Evolutionary conservation across 1,140 invertebrate species (phyloP), one percentile per base, ranked within the genome.

Genomic region (Tenebrio molitor): DNA sequence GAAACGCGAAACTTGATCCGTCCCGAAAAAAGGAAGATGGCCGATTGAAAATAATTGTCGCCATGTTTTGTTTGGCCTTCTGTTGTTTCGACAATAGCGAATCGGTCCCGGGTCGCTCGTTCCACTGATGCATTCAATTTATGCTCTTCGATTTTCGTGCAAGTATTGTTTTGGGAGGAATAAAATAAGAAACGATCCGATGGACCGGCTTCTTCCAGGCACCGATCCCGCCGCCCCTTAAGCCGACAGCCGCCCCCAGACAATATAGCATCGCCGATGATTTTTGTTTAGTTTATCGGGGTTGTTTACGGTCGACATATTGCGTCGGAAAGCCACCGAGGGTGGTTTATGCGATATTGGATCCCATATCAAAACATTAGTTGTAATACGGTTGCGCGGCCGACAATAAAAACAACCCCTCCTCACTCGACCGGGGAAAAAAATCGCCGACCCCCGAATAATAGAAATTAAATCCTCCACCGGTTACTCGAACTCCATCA

Each of bases 11-110:
- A 74, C 71, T 33, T 66, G 70, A 77, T 72, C 66, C 70, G 71
- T 42, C 23, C 67, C 46, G 53, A 72, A 72, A 76, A 76, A 74
- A 76, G 58, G 68, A 75, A 74, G 73, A 77, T 75, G 69, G 77
- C 73, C 77, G 77, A 78, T 78, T 78, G 77, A 78, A 78, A 78
- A 78, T 78, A 78, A 78, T 78, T 78, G 77, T 77, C 77, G 72
- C 72, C 73, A 72, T 75, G 75, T 78, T 78, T 78, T 78, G 77
- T 77, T 74, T 73, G 66, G 71, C 62, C 72, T 75, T 73, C 69
- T 77, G 75, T 78, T 77, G 75, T 78, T 75, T 74, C 72, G 50
- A 75, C 68, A 77, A 78, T 67, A 73, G 65, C 69, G 41, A 74
- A 77, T 75, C 75, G 75, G 46, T 74, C 77, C 77, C 77, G 65